phyloP scores from a whole-genome alignment of 1,140 invertebrate species.

The Artemia franciscana region DNA sequence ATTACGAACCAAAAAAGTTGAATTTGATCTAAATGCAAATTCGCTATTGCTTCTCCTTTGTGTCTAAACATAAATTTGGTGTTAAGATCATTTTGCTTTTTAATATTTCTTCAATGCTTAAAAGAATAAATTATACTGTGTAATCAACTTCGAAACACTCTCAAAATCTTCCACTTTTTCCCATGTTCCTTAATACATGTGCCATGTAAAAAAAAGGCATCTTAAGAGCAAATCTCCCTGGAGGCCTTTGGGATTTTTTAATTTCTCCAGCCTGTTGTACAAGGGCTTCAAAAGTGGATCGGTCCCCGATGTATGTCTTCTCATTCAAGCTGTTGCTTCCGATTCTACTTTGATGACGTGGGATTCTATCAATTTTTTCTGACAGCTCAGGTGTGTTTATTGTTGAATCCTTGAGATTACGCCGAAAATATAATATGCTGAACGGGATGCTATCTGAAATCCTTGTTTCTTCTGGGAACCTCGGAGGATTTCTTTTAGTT shows the following conservation, averaged over 20 bases:
- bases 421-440: not conserved
- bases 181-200: not conserved
- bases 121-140: too few species aligned
- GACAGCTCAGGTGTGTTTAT: too few species aligned
- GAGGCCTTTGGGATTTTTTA: not conserved
- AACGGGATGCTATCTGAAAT: not conserved
- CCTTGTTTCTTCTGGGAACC: not conserved
- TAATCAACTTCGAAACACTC: too few species aligned
- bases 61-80: too few species aligned
- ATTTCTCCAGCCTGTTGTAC: not conserved
- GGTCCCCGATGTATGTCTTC: not conserved
- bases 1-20: too few species aligned
- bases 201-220: not conserved
- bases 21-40: too few species aligned
- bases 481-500: not conserved
- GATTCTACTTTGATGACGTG: too few species aligned
- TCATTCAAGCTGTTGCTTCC: too few species aligned
- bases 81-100: too few species aligned
- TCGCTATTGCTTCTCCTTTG: too few species aligned
- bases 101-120: too few species aligned
- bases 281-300: not conserved
- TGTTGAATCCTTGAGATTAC: not conserved
- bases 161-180: not conserved
- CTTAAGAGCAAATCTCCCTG: not conserved
- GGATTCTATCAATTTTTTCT: too few species aligned